Evolutionary conservation across 1,140 invertebrate genomes (phyloP), one percentile per base, ranked within the genome.

Genomic region (Galleria mellonella): DNA sequence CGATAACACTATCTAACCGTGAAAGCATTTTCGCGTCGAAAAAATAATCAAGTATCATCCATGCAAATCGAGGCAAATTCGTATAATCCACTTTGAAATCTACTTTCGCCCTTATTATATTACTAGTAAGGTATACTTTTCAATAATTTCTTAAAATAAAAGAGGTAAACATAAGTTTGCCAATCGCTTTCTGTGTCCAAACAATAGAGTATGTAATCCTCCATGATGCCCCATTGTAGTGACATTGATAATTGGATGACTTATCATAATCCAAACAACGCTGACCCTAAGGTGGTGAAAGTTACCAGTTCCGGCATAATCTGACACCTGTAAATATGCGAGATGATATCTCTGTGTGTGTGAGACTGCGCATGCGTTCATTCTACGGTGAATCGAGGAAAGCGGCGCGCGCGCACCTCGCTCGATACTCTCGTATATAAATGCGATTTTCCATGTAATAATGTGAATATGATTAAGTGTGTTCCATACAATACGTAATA

Each of bases 211-310:
- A 9, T 10, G 5, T 35, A 9, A 2, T 37, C 12, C 27, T 40
- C 6, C 6, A 6, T 23, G 17, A 23, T 23, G 17, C 2, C 32
- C 29, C 12, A 29, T 41, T 38, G 47, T 41, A 32, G 31, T 17
- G 9, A 17, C 17, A 30, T 39, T 51, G 44, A 47, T 51, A 47
- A 47, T 11, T 33, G 13, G 41, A 54, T 55, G 42, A 45, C 36
- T 52, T 59, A 66, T 66, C 62, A 59, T 39, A 51, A 50, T 47
- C 27, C 49, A 36, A 39, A 23, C 27, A 56, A 28, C 23, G 7
- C 12, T 72, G 79, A 83, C 79, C 79, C 64, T 53, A 39, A 36
- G 23, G 35, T 44, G 58, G 77, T 68, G 81, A 84, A 82, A 84
- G 77, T 71, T 36, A 48, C 36, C 41, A 81, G 72, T 70, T 84